Evolutionary conservation across 2,888 invertebrate species (phyloP).

Genomic region (Epirrita christyi): DNA sequence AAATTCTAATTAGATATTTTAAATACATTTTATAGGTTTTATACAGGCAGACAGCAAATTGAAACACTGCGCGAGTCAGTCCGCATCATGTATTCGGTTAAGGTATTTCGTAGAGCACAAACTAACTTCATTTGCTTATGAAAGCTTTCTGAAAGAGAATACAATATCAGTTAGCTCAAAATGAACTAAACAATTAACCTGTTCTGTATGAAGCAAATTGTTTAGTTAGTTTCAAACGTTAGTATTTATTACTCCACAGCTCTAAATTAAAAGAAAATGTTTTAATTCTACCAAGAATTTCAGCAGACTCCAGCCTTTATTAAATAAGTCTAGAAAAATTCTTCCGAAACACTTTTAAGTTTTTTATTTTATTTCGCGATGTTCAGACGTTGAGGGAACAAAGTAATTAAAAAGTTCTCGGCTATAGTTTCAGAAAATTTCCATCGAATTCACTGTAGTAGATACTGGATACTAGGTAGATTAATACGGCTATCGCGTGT

Average conservation of each 20-base stretch:
- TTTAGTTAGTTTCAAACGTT: slow-evolving; percentile 6
- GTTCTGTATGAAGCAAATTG: slow-evolving; percentile 1
- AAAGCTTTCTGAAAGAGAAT: slow-evolving; percentile 20
- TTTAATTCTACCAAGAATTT: slow-evolving; percentile 35
- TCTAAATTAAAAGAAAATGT: slow-evolving; percentile 28
- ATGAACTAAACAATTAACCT: slow-evolving; percentile 5
- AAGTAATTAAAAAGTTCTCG: slow-evolving; percentile 66
- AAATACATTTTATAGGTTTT: slow-evolving; percentile 18
- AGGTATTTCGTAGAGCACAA: slow-evolving; percentile 4
- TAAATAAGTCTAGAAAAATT: slow-evolving; percentile 45
- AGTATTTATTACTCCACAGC: slow-evolving; percentile 2
- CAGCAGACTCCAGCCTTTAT: slow-evolving; percentile 33
- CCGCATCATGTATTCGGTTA: slow-evolving; percentile 12
- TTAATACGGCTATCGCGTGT: slow-evolving; percentile 59
- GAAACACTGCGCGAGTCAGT: slow-evolving; percentile 3
- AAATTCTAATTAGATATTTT: not conserved
- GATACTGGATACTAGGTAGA: slow-evolving; percentile 46
- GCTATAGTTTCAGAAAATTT: slow-evolving; percentile 54
- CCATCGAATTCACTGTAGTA: slow-evolving; percentile 38
- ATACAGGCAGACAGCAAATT: not conserved
- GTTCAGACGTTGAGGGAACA: slow-evolving; percentile 56
- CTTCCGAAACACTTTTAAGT: slow-evolving; percentile 44
- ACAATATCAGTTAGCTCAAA: slow-evolving; percentile 8
- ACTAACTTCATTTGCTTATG: slow-evolving; percentile 5
- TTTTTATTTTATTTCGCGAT: slow-evolving; percentile 49